These are phyloP conservation scores for Ruditapes philippinarum DNA, from an alignment of 1,140 invertebrate genomes.

Conservation along the genomic window DNA sequence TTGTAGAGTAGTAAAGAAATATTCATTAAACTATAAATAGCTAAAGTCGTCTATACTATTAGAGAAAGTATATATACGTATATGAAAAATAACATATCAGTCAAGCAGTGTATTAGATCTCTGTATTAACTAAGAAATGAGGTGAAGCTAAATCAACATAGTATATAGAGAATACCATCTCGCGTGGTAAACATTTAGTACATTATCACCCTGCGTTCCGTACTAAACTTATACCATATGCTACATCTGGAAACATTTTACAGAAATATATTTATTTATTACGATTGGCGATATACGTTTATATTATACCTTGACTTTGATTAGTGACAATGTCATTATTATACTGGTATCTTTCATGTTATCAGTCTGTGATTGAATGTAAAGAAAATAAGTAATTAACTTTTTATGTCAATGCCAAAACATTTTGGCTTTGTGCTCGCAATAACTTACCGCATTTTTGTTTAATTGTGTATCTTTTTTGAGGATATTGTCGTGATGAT, in stretches of 20 bases:
- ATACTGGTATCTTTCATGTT: not conserved
- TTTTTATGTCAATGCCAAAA: too few relatives aligned
- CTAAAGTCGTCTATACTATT: too few relatives aligned
- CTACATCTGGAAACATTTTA: not conserved
- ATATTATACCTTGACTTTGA: not conserved
- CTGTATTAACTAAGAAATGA: not conserved
- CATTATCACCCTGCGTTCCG: not conserved
- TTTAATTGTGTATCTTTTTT: too few relatives aligned
- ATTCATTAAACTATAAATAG: too few relatives aligned
- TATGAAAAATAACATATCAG: too few relatives aligned
- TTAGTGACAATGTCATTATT: not conserved
- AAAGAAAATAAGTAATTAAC: too few relatives aligned
- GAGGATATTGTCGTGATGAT: too few relatives aligned
- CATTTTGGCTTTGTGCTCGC: too few relatives aligned
- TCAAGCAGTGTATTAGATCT: too few relatives aligned
- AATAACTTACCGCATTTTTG: too few relatives aligned
- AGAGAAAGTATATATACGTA: too few relatives aligned
- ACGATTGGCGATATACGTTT: not conserved
- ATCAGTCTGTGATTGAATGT: not conserved
- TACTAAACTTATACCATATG: slow-evolving; percentile 1
- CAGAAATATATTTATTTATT: slow-evolving; percentile 5
- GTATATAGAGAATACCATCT: not conserved
- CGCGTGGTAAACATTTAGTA: not conserved
- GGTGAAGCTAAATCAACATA: not conserved
- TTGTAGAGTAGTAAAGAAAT: too few relatives aligned